Evolutionary conservation across 2,888 invertebrate species (phyloP).

Genomic region (Scaptomyza parva): DNA sequence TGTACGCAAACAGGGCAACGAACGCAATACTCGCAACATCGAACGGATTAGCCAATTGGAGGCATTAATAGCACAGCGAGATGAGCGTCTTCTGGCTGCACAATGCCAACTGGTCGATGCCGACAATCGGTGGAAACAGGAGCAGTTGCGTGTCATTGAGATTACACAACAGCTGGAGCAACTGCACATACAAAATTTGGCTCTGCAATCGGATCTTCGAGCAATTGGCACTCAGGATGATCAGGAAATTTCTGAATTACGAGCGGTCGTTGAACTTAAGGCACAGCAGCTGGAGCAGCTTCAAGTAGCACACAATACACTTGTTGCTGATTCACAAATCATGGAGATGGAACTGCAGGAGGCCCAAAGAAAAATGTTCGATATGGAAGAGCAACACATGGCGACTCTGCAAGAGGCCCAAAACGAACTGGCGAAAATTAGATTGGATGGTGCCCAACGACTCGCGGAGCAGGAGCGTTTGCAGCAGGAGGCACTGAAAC

Average conservation of each 20-base stretch:
- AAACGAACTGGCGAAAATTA: constrained; percentile 62
- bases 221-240: constrained; percentile 69
- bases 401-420: constrained; percentile 76
- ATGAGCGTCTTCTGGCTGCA: constrained; percentile 84
- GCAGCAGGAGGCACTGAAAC: constrained; percentile 86
- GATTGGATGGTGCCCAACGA: constrained; percentile 59
- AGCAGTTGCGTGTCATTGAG: constrained; percentile 79
- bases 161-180: constrained; percentile 76
- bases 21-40: constrained; percentile 70
- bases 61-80: constrained; percentile 84
- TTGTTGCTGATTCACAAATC: constrained; percentile 77
- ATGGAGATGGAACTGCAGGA: constrained; percentile 79
- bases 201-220: constrained; percentile 74
- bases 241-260: constrained; percentile 48
- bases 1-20: constrained; percentile 55
- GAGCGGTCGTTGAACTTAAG: constrained; percentile 40
- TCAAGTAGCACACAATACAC: constrained; percentile 82
- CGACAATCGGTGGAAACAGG: constrained; percentile 82
- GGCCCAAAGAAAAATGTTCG: constrained; percentile 75
- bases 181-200: constrained; percentile 73
- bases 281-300: constrained; percentile 81
- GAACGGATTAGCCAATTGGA: constrained; percentile 85
- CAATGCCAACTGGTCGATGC: constrained; percentile 83
- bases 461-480: constrained; percentile 74
- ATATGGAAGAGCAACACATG: constrained; percentile 73